These are phyloP conservation scores for Amiota mariae DNA, from an alignment of 2,888 invertebrate species.

Conservation along the genomic window DNA sequence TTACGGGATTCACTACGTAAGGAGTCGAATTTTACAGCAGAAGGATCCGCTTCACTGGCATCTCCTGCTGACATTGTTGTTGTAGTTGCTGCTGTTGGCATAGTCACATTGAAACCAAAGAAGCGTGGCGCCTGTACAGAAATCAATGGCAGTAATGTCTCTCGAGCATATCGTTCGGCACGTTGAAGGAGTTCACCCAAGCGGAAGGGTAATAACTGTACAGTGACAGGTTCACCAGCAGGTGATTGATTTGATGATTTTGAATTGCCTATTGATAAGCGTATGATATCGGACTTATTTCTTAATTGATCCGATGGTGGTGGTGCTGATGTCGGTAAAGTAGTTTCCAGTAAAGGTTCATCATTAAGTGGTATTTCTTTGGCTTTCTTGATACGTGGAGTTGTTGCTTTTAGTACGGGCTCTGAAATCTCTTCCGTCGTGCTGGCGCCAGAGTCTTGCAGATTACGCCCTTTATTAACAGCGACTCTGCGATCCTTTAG, in stretches of 20 bases:
- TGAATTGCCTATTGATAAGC: slow-evolving; percentile 40
- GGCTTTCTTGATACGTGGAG: slow-evolving; percentile 73
- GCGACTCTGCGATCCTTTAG: slow-evolving; percentile 67
- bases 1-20: slow-evolving; percentile 61
- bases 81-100: slow-evolving; percentile 43
- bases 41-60: not conserved
- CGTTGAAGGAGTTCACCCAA: slow-evolving; percentile 86
- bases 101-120: slow-evolving; percentile 75
- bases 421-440: slow-evolving; percentile 80
- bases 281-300: slow-evolving; percentile 42
- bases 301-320: slow-evolving; percentile 49
- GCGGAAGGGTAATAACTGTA: slow-evolving; percentile 86
- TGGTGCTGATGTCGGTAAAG: slow-evolving; percentile 51
- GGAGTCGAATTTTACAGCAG: no score
- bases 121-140: slow-evolving; percentile 86
- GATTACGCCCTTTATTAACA: slow-evolving; percentile 64
- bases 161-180: slow-evolving; percentile 86
- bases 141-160: slow-evolving; percentile 83
- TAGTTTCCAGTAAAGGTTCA: slow-evolving; percentile 33
- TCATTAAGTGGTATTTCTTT: slow-evolving; percentile 57
- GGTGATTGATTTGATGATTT: slow-evolving; percentile 35
- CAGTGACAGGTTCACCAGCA: slow-evolving; percentile 75
- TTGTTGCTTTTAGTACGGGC: slow-evolving; percentile 80
- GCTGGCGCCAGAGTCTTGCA: slow-evolving; percentile 52
- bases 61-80: not conserved